A percentile compares a stretch with the other conserved stretches of the same genome.
Conservation (phyloP, 30 jellyfish, hydroid and myxozoan species). For the Hydra vulgaris region DNA sequence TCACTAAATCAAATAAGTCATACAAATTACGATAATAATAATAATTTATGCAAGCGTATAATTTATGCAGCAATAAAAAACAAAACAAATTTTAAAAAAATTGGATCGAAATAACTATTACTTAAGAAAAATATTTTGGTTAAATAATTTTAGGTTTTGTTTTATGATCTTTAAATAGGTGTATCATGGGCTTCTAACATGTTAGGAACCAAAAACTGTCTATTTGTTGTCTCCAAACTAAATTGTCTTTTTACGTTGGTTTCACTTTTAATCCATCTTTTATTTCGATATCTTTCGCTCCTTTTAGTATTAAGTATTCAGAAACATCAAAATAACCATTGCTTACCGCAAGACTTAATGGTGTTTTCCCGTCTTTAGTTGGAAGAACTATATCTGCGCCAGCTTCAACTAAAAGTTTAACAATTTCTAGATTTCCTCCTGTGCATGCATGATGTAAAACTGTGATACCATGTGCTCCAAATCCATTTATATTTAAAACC, state of each 20-base stretch:
- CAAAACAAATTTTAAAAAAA: no score
- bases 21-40: no score
- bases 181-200: no score
- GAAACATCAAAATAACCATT: background rate
- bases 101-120: no score
- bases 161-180: no score
- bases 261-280: conserved; percentile 1
- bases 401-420: conserved; percentile 4
- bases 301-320: background rate
- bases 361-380: conserved; percentile 1
- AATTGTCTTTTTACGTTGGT: background rate
- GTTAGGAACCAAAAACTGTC: no score
- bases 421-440: conserved; percentile 12
- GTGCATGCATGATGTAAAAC: conserved; percentile 5
- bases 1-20: no score
- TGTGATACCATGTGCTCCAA: background rate
- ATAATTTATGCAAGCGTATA: no score
- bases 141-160: no score
- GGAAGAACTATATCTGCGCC: conserved; percentile 5
- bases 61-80: no score
- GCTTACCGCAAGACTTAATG: background rate
- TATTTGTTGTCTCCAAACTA: no score
- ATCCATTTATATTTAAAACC: background rate
- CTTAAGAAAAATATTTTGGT: no score
- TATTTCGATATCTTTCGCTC: background rate